These are phyloP conservation scores for Channallabes apus DNA, from an alignment of 2,797 vertebrate species.

Conservation along the genomic window DNA sequence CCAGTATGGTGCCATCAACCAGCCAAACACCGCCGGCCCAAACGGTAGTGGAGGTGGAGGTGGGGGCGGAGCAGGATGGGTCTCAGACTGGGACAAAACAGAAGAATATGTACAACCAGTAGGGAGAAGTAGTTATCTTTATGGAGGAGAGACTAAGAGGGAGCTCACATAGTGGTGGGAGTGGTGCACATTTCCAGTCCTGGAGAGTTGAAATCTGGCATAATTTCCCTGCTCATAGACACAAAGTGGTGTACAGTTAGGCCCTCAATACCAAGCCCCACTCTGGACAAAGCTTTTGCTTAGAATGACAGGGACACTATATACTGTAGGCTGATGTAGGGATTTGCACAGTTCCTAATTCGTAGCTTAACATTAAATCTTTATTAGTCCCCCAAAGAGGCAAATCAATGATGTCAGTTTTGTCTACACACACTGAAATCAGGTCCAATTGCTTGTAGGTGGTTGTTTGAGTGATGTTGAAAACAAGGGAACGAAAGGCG, in stretches of 20 bases:
- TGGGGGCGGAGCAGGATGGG: constrained; percentile 65
- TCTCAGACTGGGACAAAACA: constrained; percentile 76
- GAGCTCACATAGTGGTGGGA: constrained; percentile 64
- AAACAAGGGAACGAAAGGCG: neutral
- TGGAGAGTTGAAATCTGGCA: neutral
- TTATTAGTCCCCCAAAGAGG: neutral
- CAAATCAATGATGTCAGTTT: neutral
- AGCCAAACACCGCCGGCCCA: constrained; percentile 53
- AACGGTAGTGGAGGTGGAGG: constrained; percentile 60
- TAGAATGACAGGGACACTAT: neutral
- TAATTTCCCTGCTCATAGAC: constrained; percentile 15
- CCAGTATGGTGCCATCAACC: constrained; percentile 65
- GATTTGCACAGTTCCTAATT: neutral
- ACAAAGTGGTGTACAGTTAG: neutral
- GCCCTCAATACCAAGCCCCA: constrained; percentile 4
- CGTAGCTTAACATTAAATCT: neutral
- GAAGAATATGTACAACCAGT: constrained; percentile 76
- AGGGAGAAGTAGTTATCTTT: constrained; percentile 71
- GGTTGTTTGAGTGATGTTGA: neutral
- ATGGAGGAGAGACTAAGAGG: constrained; percentile 62
- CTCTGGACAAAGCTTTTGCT: neutral
- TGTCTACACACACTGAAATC: neutral
- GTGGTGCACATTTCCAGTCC: neutral
- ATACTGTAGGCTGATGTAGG: neutral
- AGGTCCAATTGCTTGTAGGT: neutral